Evolutionary conservation across 2,888 invertebrate genomes (phyloP).

Genomic region (Hyppa rectilinea): DNA sequence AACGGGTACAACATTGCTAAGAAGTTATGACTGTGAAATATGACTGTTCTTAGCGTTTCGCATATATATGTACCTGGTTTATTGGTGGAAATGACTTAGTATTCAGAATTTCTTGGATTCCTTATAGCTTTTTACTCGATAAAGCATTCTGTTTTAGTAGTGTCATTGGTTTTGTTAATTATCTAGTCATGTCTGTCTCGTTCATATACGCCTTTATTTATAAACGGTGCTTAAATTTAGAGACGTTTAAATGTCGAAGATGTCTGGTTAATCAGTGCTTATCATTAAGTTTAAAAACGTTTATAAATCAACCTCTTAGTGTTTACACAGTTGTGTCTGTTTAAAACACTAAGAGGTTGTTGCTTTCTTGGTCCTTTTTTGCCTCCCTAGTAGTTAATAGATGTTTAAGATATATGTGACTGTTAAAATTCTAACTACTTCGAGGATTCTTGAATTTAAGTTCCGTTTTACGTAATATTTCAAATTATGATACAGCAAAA

Average conservation of each 20-base stretch:
- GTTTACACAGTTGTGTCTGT: neutral
- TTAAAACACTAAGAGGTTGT: no score
- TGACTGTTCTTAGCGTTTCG: constrained; percentile 59
- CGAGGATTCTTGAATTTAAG: neutral
- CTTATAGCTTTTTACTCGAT: constrained; percentile 2
- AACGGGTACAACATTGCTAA: constrained; percentile 75
- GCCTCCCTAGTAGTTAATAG: neutral
- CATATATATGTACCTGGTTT: constrained; percentile 54
- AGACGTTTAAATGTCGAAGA: no score
- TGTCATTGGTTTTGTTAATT: constrained; percentile 7
- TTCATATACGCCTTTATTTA: no score
- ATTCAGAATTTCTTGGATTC: constrained; percentile 19
- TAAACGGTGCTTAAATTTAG: no score
- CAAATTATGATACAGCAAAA: neutral
- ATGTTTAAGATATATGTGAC: neutral
- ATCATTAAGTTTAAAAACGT: no score
- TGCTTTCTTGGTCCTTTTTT: no score
- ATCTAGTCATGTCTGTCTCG: no score
- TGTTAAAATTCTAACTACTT: no score
- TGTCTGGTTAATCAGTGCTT: no score
- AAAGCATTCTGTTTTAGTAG: neutral
- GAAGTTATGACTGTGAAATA: constrained; percentile 67
- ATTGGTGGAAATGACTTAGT: constrained; percentile 42
- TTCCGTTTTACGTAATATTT: neutral
- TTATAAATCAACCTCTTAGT: no score